Evolutionary conservation across 2,888 invertebrate species (phyloP).

Genomic region (Gymnosoma rotundatum): DNA sequence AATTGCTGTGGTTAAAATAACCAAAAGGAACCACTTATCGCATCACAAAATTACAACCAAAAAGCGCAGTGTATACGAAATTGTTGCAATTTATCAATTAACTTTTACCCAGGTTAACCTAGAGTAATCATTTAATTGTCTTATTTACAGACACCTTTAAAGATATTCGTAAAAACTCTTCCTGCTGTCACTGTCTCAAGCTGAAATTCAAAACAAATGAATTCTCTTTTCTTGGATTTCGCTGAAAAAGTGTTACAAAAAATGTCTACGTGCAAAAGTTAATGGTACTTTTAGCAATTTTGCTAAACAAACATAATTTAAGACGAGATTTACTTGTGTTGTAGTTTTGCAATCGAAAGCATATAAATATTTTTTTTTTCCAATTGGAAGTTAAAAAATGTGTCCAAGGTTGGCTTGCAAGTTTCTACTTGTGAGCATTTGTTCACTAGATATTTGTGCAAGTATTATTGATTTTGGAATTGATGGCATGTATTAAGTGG

Average conservation of each 20-base stretch:
- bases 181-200: not conserved
- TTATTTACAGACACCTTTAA: not conserved
- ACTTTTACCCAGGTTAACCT: not conserved
- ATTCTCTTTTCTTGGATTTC: slow-evolving; percentile 8
- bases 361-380: not conserved
- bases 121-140: too few species aligned
- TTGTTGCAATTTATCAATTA: not conserved
- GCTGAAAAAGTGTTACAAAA: slow-evolving; percentile 4
- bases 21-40: too few species aligned
- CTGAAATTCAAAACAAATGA: slow-evolving; percentile 10
- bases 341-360: slow-evolving; percentile 6
- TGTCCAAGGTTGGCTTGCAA: slow-evolving; percentile 15
- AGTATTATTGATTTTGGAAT: slow-evolving; percentile 51
- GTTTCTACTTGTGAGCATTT: slow-evolving; percentile 2
- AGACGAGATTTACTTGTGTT: slow-evolving; percentile 13
- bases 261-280: slow-evolving; percentile 18
- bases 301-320: slow-evolving; percentile 6
- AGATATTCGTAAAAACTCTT: too few species aligned
- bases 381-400: slow-evolving; percentile 38
- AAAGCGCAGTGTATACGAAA: too few species aligned
- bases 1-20: too few species aligned
- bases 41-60: too few species aligned
- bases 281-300: not conserved
- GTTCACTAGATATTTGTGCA: not conserved
- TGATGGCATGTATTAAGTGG: slow-evolving; percentile 30